Percentiles rank a stretch among this genome's conserved stretches.
phyloP scores from a whole-genome alignment of 1,140 invertebrate genomes.

The Temnothorax nylanderi region DNA sequence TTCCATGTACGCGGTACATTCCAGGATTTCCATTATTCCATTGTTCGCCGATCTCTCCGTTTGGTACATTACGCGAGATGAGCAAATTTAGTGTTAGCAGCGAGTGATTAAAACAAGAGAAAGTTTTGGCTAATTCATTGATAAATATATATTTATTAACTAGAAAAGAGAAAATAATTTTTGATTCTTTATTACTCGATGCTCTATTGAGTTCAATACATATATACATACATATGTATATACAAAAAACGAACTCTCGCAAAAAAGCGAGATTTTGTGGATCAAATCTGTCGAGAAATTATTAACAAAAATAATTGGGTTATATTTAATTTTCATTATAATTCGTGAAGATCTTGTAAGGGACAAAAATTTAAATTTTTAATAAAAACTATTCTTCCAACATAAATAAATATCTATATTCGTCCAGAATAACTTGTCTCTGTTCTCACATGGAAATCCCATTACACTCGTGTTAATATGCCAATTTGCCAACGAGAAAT shows the following conservation, averaged over 20 bases:
- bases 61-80: constrained; percentile 17
- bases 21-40: constrained; percentile 17
- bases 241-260: too few relatives aligned
- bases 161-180: neutral
- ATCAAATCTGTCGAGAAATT: too few relatives aligned
- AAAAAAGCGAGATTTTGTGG: too few relatives aligned
- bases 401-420: neutral
- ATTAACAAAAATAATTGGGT: neutral
- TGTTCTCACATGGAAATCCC: neutral
- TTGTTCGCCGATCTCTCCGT: constrained; percentile 29
- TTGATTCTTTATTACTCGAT: neutral
- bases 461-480: neutral
- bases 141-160: neutral
- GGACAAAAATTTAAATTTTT: neutral
- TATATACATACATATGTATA: too few relatives aligned
- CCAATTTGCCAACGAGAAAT: neutral
- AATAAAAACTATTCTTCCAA: neutral
- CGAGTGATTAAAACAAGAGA: constrained; percentile 15
- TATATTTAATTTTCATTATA: neutral
- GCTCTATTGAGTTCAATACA: too few relatives aligned
- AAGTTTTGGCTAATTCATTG: neutral
- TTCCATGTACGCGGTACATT: constrained; percentile 37
- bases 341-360: neutral
- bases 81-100: neutral
- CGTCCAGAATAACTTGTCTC: neutral